Conservation (phyloP, 2,113 vertebrate species). For the Agapornis roseicollis region DNA sequence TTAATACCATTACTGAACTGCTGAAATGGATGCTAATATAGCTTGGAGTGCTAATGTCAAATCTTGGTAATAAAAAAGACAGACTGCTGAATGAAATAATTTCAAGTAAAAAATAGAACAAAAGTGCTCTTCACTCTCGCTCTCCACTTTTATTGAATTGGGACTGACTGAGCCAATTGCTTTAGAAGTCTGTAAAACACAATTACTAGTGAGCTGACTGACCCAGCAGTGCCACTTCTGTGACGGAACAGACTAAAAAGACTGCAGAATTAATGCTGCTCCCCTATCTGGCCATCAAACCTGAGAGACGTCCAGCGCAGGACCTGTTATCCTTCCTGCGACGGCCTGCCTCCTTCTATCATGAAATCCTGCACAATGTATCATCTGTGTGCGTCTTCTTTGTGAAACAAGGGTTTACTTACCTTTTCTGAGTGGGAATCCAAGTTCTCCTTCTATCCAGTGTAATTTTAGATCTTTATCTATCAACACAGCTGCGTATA, state of each 20-base stretch:
- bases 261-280: conserved; percentile 49
- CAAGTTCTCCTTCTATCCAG: conserved; percentile 1
- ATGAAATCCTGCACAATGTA: conserved; percentile 37
- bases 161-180: conserved; percentile 85
- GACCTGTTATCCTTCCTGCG: neutral
- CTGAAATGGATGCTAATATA: conserved; percentile 85
- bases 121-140: conserved; percentile 80
- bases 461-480: conserved; percentile 26
- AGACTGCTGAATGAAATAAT: conserved; percentile 88
- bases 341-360: neutral
- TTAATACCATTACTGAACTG: conserved; percentile 86
- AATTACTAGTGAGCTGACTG: conserved; percentile 82
- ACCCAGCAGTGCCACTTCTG: conserved; percentile 77
- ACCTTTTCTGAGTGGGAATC: neutral
- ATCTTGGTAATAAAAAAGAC: conserved; percentile 87
- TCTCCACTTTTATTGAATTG: conserved; percentile 84
- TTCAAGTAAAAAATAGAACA: conserved; percentile 84
- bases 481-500: neutral
- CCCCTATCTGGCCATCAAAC: conserved; percentile 29
- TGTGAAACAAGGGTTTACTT: conserved; percentile 8
- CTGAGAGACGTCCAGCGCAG: neutral
- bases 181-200: conserved; percentile 86
- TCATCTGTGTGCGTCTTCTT: neutral
- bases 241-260: conserved; percentile 74
- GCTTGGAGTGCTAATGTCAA: conserved; percentile 88